Base-by-base conservation (phyloP, 2,888 invertebrate genomes). In the Cantharis lateralis region DNA sequence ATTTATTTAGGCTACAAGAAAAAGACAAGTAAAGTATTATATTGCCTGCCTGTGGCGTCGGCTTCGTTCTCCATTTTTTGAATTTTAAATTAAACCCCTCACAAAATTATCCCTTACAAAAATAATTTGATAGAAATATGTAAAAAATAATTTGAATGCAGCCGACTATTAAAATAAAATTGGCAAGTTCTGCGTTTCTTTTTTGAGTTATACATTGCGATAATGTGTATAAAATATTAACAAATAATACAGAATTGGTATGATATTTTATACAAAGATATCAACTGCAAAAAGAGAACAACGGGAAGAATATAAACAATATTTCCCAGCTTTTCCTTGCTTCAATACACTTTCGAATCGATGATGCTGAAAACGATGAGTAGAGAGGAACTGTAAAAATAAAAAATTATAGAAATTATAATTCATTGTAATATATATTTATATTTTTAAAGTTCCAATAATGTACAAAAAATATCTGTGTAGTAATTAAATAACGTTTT, bases 381-480 rank as follows among this genome's bases (percentile, higher is more conserved):
- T 7, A 5, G 5, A 20, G 20, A 20, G 20, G 20, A 20, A 20
- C 24, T 24, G 9, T 24, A 24, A 24, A 24, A 24, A 9, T 9
- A 1, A 20, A 1, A 20, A 74, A 70, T 71, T 28, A 75, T 62
- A 78, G 68, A 71, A 76, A 76, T 76, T 69, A 76, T 70, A 74
- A 74, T 78, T 78, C 76, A 87, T 87, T 88, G 86, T 86, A 86
- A 86, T 87, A 86, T 86, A 87, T 87, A 88, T 86, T 91, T 92
- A 92, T 92, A 92, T 92, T 92, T 92, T 91, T 92, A 92, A 92
- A 78, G 92, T 91, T 92, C 89, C 89, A 89, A 92, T 92, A 92
- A 92, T 92, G 92, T 92, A 92, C 92, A 92, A 92, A 92, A 92
- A 92, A 92, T 92, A 92, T 92, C 91, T 92, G 91, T 92, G 91